A percentile compares a stretch with the other conserved stretches of the same genome.
Evolutionary conservation across 2,797 vertebrate species (phyloP).

Genomic region (Delichon dasypus): DNA sequence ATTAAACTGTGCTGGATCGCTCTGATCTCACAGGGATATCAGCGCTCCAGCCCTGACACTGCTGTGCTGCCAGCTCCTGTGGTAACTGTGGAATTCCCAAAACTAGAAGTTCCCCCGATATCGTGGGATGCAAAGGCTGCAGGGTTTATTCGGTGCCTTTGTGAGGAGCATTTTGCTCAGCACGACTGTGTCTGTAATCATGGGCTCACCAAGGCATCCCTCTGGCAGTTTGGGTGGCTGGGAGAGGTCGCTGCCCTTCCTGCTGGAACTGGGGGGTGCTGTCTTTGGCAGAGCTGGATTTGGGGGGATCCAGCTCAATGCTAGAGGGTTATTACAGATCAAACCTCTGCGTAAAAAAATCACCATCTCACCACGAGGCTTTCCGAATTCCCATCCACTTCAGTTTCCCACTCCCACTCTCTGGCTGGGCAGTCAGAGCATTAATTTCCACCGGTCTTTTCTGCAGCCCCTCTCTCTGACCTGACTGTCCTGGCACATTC

Average conservation of each 20-base stretch:
- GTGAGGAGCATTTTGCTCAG: neutral
- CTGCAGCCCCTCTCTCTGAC: neutral
- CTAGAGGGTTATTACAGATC: neutral
- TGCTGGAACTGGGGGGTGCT: accelerated
- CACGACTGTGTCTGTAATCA: accelerated
- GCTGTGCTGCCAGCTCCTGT: neutral
- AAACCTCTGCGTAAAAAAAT: neutral
- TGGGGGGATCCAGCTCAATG: neutral
- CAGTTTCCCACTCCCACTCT: neutral
- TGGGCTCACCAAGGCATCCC: neutral
- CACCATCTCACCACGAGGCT: accelerated
- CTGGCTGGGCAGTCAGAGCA: neutral
- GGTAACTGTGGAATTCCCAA: neutral
- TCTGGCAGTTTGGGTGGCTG: neutral
- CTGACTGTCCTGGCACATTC: neutral
- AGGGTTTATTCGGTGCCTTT: neutral
- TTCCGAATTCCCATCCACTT: neutral
- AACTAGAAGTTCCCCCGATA: neutral
- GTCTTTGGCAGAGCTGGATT: neutral
- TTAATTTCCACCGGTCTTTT: accelerated
- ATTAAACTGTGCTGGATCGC: neutral
- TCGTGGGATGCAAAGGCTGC: neutral
- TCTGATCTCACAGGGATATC: neutral
- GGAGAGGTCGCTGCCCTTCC: neutral
- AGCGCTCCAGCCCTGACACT: neutral